Percentiles rank a stretch among this genome's conserved stretches.
phyloP scores from a whole-genome alignment of 2,888 invertebrate species.

The Allolobophora icterica region DNA sequence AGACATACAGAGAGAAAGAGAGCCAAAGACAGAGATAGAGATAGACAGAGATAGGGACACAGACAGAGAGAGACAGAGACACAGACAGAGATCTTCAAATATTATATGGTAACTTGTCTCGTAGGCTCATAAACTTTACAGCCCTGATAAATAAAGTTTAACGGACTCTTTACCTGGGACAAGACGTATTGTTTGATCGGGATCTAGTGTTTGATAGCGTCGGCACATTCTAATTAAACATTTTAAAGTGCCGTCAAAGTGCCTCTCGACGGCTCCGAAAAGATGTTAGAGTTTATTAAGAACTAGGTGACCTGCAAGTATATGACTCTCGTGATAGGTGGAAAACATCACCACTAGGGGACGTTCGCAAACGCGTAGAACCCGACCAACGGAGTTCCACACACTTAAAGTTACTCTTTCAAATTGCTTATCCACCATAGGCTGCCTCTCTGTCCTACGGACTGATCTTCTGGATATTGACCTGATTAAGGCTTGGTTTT shows the following conservation, averaged over 20 bases:
- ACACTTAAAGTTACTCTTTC: too few species aligned
- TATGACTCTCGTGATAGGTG: neutral
- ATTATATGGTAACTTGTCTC: neutral
- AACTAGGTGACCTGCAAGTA: neutral
- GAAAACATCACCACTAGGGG: neutral
- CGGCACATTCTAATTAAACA: neutral
- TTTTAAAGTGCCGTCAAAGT: neutral
- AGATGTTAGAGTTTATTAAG: neutral
- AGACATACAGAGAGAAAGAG: too few species aligned
- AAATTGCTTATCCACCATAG: too few species aligned
- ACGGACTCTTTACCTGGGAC: neutral
- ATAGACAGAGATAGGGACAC: too few species aligned
- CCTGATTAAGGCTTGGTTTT: too few species aligned
- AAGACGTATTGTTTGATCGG: too few species aligned
- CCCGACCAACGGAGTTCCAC: too few species aligned
- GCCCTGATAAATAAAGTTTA: neutral
- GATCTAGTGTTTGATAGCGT: neutral
- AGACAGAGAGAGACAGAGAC: too few species aligned
- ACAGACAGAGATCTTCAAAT: neutral
- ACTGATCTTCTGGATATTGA: too few species aligned
- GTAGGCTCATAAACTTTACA: neutral
- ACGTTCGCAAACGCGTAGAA: neutral
- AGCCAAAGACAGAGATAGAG: too few species aligned
- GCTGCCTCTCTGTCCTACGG: too few species aligned
- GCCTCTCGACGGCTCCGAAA: neutral